Evolutionary conservation across 1,140 invertebrate genomes (phyloP), one percentile per base, ranked within the genome.

Genomic region (Mactra quadrangularis): DNA sequence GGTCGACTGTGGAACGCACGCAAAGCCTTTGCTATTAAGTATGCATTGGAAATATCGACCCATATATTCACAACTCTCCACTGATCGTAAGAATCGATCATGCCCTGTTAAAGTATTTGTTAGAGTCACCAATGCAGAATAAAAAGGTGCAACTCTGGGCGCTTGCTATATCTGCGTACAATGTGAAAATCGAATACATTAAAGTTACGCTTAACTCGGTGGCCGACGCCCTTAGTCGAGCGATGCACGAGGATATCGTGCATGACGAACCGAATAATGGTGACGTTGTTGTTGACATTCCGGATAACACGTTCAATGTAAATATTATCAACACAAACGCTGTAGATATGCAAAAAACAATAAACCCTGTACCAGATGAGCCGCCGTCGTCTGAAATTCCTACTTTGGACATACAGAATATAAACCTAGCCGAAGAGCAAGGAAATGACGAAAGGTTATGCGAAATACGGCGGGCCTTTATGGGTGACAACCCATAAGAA

Each of bases 1-100:
- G 84, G 70, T 35, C 79, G 0, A 82, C 72, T 0, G 85, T 88
- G 3, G 85, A 89, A 66, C 83, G 74, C 19, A 87, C n/a, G n/a
- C n/a, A n/a, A 90, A 81, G 77, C 81, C 0, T 87, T 77, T 52
- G 85, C 82, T 3, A 83, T 92, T 7, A 50, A 89, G 38, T 86
- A 82, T 62, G 84, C 84, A 0, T 41, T 91, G 0, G 81, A 89
- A 19, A 87, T 89, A 76, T 84, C 89, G 17, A 86, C n/a, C 55
- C 71, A n/a, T 90, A 86, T 82, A 27, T 91, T 9, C 87, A 88
- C 41, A 76, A 85, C 9, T 38, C 79, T 2, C n/a, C 78, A 17
- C 86, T 89, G 25, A 66, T 19, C 0, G 68, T 90, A 0, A 38
- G 55, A 22, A 87, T 72, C 0, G 87, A 91, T 35, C 87, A 91